Evolutionary conservation across 2,888 invertebrate species (phyloP).

Genomic region (Apamea epomidion): DNA sequence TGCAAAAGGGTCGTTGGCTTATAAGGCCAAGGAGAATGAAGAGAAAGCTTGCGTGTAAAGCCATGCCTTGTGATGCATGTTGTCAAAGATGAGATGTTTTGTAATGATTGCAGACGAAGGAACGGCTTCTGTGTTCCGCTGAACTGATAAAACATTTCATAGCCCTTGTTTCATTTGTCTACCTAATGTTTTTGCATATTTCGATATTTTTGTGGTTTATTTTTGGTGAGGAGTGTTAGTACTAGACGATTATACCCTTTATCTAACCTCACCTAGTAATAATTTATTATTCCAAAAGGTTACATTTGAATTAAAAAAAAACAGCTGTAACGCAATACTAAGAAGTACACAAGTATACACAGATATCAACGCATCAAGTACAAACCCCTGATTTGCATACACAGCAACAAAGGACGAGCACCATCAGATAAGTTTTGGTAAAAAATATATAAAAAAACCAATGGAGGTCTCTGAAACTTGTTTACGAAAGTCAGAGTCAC

Average conservation of each 20-base stretch:
- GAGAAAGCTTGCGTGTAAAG: slow-evolving; percentile 39
- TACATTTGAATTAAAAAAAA: background rate
- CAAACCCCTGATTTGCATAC: slow-evolving; percentile 64
- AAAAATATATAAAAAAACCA: slow-evolving; percentile 61
- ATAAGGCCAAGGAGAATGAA: slow-evolving; percentile 17
- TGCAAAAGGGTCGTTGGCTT: slow-evolving; percentile 19
- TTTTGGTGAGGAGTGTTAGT: background rate
- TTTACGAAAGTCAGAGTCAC: slow-evolving; percentile 73
- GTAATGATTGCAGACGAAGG: slow-evolving; percentile 8
- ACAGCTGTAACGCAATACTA: background rate
- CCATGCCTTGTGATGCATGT: slow-evolving; percentile 2
- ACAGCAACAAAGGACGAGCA: slow-evolving; percentile 65
- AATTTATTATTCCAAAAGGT: background rate
- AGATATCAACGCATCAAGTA: slow-evolving; percentile 33
- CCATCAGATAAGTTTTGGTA: slow-evolving; percentile 67
- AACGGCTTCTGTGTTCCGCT: slow-evolving; percentile 23
- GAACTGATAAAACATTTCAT: slow-evolving; percentile 10
- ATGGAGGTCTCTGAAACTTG: slow-evolving; percentile 69
- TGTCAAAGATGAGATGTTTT: slow-evolving; percentile 23
- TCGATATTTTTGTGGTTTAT: slow-evolving; percentile 10
- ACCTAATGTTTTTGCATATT: background rate
- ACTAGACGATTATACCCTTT: too few species aligned
- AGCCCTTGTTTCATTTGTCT: background rate
- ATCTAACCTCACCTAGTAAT: background rate
- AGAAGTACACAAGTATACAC: slow-evolving; percentile 21